Base-by-base conservation (phyloP, 1,140 invertebrate genomes). In the Drosophila sturtevanti region DNA sequence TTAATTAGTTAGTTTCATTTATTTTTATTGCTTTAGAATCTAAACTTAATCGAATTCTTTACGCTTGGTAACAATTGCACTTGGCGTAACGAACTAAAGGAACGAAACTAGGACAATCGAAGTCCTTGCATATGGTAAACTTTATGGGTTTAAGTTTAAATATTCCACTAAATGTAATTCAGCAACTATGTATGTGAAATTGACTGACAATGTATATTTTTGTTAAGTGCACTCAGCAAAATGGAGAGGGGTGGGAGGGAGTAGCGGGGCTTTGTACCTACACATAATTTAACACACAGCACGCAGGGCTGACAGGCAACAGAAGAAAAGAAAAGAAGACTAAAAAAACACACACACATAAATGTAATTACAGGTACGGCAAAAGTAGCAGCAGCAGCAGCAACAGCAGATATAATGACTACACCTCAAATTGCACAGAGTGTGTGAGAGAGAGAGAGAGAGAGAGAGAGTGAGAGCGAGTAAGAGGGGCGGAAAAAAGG, bases 281-380 rank as follows among this genome's bases (percentile, higher is more conserved):
- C 63, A 52, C 52, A 67, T 62, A 61, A 67, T 68, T 59, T 58
- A 12, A 58, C 58, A 60, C 38, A 11, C 31, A 12, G 56, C 34
- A 61, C 59, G 35, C 59, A 37, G 37, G 38, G 37, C 41, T 24
- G 24, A 21, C 10, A 38, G n/a, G 24, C 68, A 62, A 41, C 44
- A 61, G 63, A 68, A 69, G 59, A 51, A 38, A 1, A 24, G 24
- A 24, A 24, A 4, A 31, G 27, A 31, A 31, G 27, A 31, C 4
- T 6, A 18, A 44, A 44, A 67, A 48, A 65, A 65, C 72, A 68
- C 79, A 73, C 68, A 65, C 72, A 68, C 79, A 73, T 70, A 75
- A 89, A 73, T 82, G 72, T 87, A 87, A 87, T 87, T 87, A 87
- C 79, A 74, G 77, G 60, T 72, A 70, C 60, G 68, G 82, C 75